Conservation (phyloP, 2,888 invertebrate genomes). For the Xiphydria camelus region DNA sequence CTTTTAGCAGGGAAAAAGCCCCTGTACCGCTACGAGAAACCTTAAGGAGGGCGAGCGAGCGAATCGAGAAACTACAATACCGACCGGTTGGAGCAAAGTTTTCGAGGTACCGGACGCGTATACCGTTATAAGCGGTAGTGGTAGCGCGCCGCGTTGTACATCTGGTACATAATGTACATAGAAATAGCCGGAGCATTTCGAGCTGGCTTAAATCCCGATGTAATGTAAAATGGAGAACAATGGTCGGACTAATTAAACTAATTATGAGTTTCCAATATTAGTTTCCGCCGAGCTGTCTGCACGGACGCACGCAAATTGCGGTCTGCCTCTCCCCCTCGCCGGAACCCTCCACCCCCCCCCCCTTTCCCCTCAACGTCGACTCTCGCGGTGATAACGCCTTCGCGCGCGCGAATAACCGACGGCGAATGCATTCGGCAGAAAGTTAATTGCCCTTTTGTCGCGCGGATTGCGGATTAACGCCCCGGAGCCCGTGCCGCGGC, state of each 20-base stretch:
- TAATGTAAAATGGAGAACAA: slow-evolving; percentile 26
- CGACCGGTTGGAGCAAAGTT: too few relatives aligned
- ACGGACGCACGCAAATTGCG: neutral
- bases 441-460: slow-evolving; percentile 37
- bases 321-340: slow-evolving; percentile 16
- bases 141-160: too few relatives aligned
- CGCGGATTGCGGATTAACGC: slow-evolving; percentile 39
- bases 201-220: neutral
- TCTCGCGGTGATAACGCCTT: slow-evolving; percentile 26
- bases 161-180: too few relatives aligned
- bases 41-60: too few relatives aligned
- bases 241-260: slow-evolving; percentile 40
- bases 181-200: neutral
- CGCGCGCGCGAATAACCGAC: slow-evolving; percentile 21
- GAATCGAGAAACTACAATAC: too few relatives aligned
- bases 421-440: slow-evolving; percentile 35
- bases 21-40: too few relatives aligned
- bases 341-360: slow-evolving; percentile 7
- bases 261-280: slow-evolving; percentile 40
- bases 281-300: slow-evolving; percentile 26
- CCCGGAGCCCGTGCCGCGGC: slow-evolving; percentile 20
- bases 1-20: too few relatives aligned
- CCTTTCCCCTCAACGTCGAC: too few relatives aligned
- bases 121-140: too few relatives aligned
- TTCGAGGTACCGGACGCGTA: too few relatives aligned